Percentiles rank a stretch among this genome's conserved stretches.
Conservation (phyloP, 1,140 invertebrate genomes). For the Zaprionus africanus region DNA sequence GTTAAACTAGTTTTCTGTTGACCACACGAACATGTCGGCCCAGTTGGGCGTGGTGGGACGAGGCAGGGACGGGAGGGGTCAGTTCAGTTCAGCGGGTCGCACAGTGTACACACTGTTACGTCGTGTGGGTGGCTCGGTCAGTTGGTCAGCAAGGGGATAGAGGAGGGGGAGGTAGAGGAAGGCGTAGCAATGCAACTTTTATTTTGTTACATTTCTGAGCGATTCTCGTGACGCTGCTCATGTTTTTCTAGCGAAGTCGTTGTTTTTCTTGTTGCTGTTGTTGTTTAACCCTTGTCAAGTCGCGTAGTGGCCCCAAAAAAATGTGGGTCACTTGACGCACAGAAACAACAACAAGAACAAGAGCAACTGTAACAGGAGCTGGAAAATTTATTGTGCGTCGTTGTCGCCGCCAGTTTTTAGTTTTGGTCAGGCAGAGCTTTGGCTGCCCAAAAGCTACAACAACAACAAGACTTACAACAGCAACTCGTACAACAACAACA, state of each 20-base stretch:
- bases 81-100: neutral
- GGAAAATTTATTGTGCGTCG: conserved; percentile 62
- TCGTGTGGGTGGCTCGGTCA: conserved; percentile 5
- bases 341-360: conserved; percentile 20
- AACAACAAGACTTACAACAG: conserved; percentile 19
- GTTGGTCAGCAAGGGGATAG: neutral
- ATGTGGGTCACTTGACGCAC: conserved; percentile 62
- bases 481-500: neutral
- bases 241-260: conserved; percentile 27
- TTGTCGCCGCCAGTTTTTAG: conserved; percentile 57
- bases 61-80: too few relatives aligned
- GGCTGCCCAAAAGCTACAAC: conserved; percentile 51
- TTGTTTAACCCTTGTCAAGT: conserved; percentile 66
- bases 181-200: conserved; percentile 42
- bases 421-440: conserved; percentile 47
- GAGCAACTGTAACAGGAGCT: conserved; percentile 31
- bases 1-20: conserved; percentile 40
- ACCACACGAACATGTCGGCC: conserved; percentile 6
- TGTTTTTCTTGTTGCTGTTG: conserved; percentile 28
- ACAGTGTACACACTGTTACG: neutral
- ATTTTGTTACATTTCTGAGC: conserved; percentile 44
- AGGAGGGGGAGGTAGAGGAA: neutral
- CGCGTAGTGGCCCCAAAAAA: conserved; percentile 43
- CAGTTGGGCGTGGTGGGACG: neutral
- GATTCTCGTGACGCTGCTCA: conserved; percentile 33